Percentiles rank a stretch among this genome's conserved stretches.
Evolutionary conservation across 2,797 vertebrate genomes (phyloP).

Genomic region (Lacerta agilis): DNA sequence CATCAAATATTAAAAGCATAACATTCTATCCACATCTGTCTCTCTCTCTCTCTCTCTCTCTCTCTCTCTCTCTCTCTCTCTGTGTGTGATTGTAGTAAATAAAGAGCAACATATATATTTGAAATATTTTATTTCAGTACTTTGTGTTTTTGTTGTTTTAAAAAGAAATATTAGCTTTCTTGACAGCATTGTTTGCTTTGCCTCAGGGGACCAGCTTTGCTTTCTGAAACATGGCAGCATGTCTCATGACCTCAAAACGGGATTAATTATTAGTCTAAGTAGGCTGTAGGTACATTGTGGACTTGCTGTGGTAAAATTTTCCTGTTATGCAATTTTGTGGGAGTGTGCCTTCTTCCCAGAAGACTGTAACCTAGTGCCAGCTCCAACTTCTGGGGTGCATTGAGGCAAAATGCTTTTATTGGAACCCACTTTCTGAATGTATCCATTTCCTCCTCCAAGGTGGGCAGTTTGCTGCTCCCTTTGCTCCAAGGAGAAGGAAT

Average conservation of each 20-base stretch:
- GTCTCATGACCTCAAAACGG: not conserved
- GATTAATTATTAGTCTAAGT: not conserved
- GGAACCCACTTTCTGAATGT: not conserved
- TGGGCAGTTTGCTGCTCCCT: not conserved
- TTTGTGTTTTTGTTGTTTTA: not conserved
- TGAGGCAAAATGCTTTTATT: not conserved
- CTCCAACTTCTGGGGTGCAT: not conserved
- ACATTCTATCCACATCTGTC: too few relatives aligned
- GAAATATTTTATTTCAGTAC: not conserved
- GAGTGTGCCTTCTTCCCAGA: not conserved
- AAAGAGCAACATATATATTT: not conserved
- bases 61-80: too few relatives aligned
- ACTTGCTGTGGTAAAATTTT: not conserved
- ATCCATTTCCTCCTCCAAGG: not conserved
- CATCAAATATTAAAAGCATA: too few relatives aligned
- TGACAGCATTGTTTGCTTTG: not conserved
- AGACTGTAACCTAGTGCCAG: not conserved
- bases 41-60: too few relatives aligned
- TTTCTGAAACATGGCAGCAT: not conserved
- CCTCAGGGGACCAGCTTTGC: not conserved
- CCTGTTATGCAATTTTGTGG: not conserved
- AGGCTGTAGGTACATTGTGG: not conserved
- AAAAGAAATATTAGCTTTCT: not conserved
- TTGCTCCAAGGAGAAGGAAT: not conserved
- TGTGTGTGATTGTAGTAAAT: too few relatives aligned